phyloP scores from a whole-genome alignment of 2,113 vertebrate species.

The Rousettus leschenaultii region DNA sequence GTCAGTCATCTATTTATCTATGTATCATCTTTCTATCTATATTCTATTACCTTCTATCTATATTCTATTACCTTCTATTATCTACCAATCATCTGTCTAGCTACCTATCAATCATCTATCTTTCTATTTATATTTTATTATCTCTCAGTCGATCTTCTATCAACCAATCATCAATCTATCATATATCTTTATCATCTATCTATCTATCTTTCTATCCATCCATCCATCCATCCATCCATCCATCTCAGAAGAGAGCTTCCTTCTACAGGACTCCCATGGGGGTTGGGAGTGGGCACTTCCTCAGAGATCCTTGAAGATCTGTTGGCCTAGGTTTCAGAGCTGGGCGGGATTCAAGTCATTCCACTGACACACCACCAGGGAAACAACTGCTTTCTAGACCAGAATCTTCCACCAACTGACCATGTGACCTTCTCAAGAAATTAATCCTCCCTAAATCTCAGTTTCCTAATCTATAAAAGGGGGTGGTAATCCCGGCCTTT shows the following conservation, averaged over 20 bases:
- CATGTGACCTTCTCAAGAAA: background rate
- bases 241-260: background rate
- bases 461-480: background rate
- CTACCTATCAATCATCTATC: background rate
- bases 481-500: background rate
- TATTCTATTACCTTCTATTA: background rate
- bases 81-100: background rate
- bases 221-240: background rate
- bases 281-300: no score
- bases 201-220: no score
- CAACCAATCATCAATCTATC: background rate
- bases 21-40: background rate
- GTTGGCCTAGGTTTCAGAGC: background rate
- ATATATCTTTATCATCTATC: background rate
- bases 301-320: background rate
- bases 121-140: background rate
- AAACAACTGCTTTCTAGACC: background rate
- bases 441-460: background rate
- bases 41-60: no score
- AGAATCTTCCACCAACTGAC: background rate
- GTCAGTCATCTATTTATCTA: background rate
- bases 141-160: background rate
- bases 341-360: background rate
- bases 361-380: background rate
- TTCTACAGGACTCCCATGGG: background rate